Percentiles rank a stretch among this genome's conserved stretches.
Evolutionary conservation across 2,888 invertebrate genomes (phyloP).

Genomic region (Harpalus rufipes): DNA sequence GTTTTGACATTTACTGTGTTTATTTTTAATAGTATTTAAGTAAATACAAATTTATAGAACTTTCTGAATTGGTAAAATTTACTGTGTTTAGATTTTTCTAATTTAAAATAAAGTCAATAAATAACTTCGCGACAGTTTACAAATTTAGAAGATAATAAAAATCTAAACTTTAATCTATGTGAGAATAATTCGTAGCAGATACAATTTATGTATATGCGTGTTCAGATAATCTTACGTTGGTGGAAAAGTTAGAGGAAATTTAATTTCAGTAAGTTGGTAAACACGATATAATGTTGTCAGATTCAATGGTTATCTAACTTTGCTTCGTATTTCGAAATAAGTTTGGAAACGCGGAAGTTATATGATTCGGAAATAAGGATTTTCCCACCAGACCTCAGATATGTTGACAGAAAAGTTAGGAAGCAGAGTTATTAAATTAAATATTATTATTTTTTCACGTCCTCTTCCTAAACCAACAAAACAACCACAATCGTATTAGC

Average conservation of each 20-base stretch:
- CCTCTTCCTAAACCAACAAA: background rate
- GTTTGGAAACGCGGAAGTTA: conserved; percentile 39
- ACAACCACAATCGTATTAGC: no score
- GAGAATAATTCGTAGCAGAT: background rate
- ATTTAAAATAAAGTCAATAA: conserved; percentile 25
- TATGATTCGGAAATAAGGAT: conserved; percentile 29
- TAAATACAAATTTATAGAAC: background rate
- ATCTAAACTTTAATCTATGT: conserved; percentile 35
- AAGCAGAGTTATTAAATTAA: background rate
- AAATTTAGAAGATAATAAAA: conserved; percentile 12
- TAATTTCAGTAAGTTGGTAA: conserved; percentile 52
- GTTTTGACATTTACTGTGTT: background rate
- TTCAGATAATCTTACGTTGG: conserved; percentile 24
- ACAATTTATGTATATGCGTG: conserved; percentile 34
- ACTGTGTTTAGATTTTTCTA: conserved; percentile 5
- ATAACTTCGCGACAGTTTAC: conserved; percentile 15
- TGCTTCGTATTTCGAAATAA: conserved; percentile 43
- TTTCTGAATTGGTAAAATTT: background rate
- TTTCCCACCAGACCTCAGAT: background rate
- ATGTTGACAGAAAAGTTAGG: conserved; percentile 1
- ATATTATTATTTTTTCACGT: conserved; percentile 1
- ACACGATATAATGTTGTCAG: conserved; percentile 50
- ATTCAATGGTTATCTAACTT: conserved; percentile 59
- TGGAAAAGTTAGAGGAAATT: conserved; percentile 23
- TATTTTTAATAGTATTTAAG: background rate